Evolutionary conservation across 2,113 vertebrate genomes (phyloP).

Genomic region (Brevimyrus niger): DNA sequence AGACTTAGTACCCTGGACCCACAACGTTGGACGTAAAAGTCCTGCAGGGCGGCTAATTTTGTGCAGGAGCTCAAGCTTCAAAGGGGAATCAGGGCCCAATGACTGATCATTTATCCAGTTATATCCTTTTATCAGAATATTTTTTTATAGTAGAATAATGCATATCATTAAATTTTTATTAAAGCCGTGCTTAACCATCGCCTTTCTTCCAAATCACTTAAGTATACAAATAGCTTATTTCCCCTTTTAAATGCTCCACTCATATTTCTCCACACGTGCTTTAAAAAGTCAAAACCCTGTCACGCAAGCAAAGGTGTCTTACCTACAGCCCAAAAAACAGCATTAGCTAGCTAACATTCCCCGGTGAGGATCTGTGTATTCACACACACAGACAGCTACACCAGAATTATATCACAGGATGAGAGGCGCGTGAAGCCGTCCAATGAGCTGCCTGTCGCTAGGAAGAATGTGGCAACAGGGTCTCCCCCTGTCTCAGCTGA

Average conservation of each 20-base stretch:
- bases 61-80: neutral
- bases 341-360: neutral
- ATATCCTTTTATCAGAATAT: neutral
- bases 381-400: slow-evolving; percentile 22
- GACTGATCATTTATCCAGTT: neutral
- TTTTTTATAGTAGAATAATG: no score
- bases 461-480: slow-evolving; percentile 3
- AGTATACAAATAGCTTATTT: neutral
- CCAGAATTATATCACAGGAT: slow-evolving; percentile 12
- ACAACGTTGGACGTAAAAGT: neutral
- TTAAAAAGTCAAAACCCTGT: neutral
- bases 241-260: neutral
- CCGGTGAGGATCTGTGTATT: neutral
- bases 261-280: neutral
- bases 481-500: slow-evolving; percentile 5
- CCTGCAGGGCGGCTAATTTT: neutral
- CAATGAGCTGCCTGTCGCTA: slow-evolving; percentile 34
- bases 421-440: slow-evolving; percentile 16
- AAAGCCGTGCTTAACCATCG: neutral
- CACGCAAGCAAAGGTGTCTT: neutral
- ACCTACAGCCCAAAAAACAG: neutral
- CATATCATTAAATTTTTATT: neutral
- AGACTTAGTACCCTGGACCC: neutral
- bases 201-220: neutral
- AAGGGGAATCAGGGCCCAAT: neutral